Evolutionary conservation across 2,888 invertebrate species (phyloP), one percentile per base, ranked within the genome.

Genomic region (Celastrina argiolus): DNA sequence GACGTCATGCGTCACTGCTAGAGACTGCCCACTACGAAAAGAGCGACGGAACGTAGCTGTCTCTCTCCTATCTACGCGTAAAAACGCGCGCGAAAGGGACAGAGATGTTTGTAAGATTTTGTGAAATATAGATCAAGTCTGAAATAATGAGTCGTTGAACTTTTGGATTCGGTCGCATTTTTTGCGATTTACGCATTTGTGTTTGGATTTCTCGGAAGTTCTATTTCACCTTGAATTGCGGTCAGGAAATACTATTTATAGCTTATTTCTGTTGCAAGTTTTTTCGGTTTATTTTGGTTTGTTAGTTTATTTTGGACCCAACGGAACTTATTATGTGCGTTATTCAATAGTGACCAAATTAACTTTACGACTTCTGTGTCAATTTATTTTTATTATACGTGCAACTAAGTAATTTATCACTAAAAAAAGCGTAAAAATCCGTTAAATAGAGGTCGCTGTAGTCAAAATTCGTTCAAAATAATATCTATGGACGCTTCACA

Each of bases 121-220:
- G 82, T 84, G 77, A 83, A 85, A 88, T 88, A 86, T 87, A 88
- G 89, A 89, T 85, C 87, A 87, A 83, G 81, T 82, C 82, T 83
- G 80, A 82, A 85, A 85, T 86, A 84, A 84, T 83, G 80, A 82
- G 88, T 88, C 89, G 79, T 81, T 88, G 87, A 88, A 83, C 88
- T 72, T 58, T 56, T 36, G 36, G 63, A 67, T 67, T 65, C 22
- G 39, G 39, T 56, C 14, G 41, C 28, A 31, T 41, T 66, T 66
- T 66, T 65, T 66, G 58, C 31, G 65, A 66, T 59, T 58, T 58
- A 42, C 61, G 42, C 56, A 39, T 28, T 45, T 58, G 65, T 34
- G 41, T 59, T 64, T 16, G n/a, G n/a, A 31, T 45, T 64, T 58
- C 58, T 28, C 58, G 22, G 31, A 41, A 66, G 28, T 34, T 36